phyloP scores from a whole-genome alignment of 2,797 vertebrate species.

The Clamator glandarius region DNA sequence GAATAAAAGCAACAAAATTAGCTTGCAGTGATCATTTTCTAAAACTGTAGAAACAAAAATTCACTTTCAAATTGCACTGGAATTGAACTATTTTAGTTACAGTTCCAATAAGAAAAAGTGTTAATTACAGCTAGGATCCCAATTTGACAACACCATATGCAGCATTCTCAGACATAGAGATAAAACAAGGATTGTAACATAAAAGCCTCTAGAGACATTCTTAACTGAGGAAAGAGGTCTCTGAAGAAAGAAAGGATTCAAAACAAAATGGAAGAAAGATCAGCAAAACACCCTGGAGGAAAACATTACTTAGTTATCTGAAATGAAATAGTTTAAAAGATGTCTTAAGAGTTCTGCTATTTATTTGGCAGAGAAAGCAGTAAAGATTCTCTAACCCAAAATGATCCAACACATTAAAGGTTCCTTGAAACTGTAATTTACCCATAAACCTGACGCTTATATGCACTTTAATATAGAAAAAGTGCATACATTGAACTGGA shows the following conservation, averaged over 20 bases:
- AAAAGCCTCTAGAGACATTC: not conserved
- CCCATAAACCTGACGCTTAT: not conserved
- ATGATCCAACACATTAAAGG: not conserved
- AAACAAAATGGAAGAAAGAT: not conserved
- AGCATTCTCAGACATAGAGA: not conserved
- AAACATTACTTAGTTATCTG: not conserved
- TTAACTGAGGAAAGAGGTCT: not conserved
- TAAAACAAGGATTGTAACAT: not conserved
- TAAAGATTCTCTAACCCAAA: not conserved
- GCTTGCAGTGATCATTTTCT: not conserved
- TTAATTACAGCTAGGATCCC: not conserved
- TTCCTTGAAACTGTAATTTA: not conserved
- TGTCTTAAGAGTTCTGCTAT: not conserved
- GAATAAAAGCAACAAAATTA: constrained; percentile 60
- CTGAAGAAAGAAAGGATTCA: not conserved
- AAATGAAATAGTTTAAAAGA: not conserved
- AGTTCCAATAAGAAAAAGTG: not conserved
- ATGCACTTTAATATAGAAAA: not conserved
- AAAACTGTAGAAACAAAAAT: not conserved
- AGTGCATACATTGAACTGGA: not conserved
- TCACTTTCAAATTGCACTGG: not conserved
- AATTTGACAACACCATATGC: not conserved
- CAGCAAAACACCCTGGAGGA: not conserved
- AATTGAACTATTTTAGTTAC: constrained; percentile 4
- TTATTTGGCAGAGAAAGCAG: not conserved